These are phyloP conservation scores for Machimus atricapillus DNA, from an alignment of 2,888 invertebrate genomes.

Conservation along the genomic window DNA sequence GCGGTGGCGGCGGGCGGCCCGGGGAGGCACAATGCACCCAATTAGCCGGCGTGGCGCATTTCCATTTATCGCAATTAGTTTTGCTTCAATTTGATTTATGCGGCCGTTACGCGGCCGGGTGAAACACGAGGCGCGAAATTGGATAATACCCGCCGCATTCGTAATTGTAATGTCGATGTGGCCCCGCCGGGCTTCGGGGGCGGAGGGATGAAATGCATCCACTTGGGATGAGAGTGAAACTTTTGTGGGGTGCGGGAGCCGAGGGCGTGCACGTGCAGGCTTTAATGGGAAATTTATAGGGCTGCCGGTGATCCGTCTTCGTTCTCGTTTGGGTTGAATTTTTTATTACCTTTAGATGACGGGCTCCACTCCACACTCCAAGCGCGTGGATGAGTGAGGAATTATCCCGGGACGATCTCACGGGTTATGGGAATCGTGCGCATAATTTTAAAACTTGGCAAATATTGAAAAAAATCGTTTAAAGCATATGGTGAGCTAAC, in stretches of 20 bases:
- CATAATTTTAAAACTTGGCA: neutral
- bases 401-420: neutral
- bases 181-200: neutral
- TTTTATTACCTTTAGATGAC: neutral
- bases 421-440: neutral
- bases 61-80: slow-evolving; percentile 36
- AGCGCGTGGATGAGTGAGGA: neutral
- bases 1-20: neutral
- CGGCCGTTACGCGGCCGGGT: neutral
- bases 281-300: neutral
- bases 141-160: neutral
- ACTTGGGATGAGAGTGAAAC: neutral
- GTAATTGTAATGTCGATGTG: neutral
- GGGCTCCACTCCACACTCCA: neutral
- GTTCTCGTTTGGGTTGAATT: neutral
- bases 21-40: neutral
- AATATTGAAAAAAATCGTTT: neutral
- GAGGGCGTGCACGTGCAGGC: neutral
- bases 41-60: slow-evolving; percentile 9
- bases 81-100: slow-evolving; percentile 15
- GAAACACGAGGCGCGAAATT: neutral
- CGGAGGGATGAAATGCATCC: neutral
- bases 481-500: too few species aligned
- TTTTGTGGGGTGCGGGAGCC: neutral
- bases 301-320: neutral